A percentile compares a stretch with the other conserved stretches of the same genome.
Evolutionary conservation across 1,140 invertebrate genomes (phyloP).

Genomic region (Hirudo medicinalis): DNA sequence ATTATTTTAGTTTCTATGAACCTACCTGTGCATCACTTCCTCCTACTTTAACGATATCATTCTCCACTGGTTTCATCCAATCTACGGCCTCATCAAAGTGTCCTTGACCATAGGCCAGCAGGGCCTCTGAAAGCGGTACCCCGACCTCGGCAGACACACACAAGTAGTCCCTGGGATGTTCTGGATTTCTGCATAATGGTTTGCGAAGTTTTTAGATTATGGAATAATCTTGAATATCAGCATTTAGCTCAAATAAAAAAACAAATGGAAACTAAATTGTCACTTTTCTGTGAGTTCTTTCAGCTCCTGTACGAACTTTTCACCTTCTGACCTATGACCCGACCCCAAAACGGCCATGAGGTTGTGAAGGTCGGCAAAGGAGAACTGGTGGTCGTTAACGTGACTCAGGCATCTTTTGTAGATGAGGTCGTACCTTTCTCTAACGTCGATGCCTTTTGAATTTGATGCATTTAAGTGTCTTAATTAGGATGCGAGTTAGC

Average conservation of each 20-base stretch:
- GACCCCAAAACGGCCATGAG: slow-evolving; percentile 40
- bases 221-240: too few relatives aligned
- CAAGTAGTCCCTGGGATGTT: slow-evolving; percentile 24
- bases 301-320: slow-evolving; percentile 28
- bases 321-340: slow-evolving; percentile 29
- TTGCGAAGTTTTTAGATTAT: too few relatives aligned
- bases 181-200: slow-evolving; percentile 21
- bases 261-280: neutral
- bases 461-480: too few relatives aligned
- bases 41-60: slow-evolving; percentile 36
- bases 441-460: slow-evolving; percentile 34
- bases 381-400: slow-evolving; percentile 45
- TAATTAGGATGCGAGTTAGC: too few relatives aligned
- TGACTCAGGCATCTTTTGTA: slow-evolving; percentile 37
- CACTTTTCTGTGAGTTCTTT: too few relatives aligned
- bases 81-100: slow-evolving; percentile 39
- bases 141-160: slow-evolving; percentile 29
- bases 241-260: neutral
- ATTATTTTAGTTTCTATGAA: too few relatives aligned
- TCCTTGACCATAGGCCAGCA: slow-evolving; percentile 37
- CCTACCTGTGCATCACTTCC: slow-evolving; percentile 46
- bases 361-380: slow-evolving; percentile 50
- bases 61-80: slow-evolving; percentile 28
- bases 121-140: slow-evolving; percentile 34
- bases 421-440: slow-evolving; percentile 41